phyloP scores from a whole-genome alignment of 2,797 vertebrate species.

The Coendou prehensilis region DNA sequence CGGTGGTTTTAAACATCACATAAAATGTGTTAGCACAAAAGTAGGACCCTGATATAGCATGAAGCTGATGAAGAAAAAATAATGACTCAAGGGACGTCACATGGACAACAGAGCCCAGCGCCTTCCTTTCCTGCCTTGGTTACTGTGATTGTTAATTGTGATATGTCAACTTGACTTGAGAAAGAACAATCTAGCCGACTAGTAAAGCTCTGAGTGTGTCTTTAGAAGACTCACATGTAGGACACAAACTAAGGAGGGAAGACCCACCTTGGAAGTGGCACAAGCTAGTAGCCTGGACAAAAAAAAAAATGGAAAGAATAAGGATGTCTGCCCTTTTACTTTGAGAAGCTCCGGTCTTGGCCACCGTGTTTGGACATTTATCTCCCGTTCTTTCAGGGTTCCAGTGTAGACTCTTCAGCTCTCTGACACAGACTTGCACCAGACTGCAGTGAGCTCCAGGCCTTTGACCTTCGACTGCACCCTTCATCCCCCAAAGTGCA shows the following conservation, averaged over 20 bases:
- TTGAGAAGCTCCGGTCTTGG: background rate
- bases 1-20: background rate
- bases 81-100: background rate
- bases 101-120: accelerated
- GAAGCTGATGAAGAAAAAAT: background rate
- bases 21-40: background rate
- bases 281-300: background rate
- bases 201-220: background rate
- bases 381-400: background rate
- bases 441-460: background rate
- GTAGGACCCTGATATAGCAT: background rate
- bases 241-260: background rate
- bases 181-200: background rate
- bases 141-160: background rate
- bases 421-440: background rate
- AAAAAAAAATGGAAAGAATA: background rate
- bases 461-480: background rate
- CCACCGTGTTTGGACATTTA: background rate
- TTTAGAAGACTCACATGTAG: background rate
- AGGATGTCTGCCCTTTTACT: background rate
- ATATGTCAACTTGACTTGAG: background rate
- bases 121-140: background rate
- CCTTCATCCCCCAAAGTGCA: background rate
- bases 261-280: background rate
- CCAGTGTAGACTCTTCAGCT: background rate